These are phyloP conservation scores for Nymphalis polychloros DNA, from an alignment of 2,888 invertebrate species.

Conservation along the genomic window DNA sequence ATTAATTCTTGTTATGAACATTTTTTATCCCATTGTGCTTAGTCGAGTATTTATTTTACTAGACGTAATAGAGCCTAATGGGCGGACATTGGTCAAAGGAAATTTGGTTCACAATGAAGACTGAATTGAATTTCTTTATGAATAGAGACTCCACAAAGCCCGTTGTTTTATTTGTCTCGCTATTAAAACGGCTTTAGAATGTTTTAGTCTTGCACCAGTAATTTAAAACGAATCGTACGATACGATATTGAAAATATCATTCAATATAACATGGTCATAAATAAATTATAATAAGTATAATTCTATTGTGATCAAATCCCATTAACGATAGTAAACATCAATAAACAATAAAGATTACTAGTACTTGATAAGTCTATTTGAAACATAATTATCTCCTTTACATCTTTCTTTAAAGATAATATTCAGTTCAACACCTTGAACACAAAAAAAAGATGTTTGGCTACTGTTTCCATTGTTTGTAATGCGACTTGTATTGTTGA, in stretches of 20 bases:
- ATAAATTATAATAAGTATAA: conserved; percentile 11
- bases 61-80: conserved; percentile 65
- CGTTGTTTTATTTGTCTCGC: conserved; percentile 31
- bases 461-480: conserved; percentile 70
- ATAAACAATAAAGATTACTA: conserved; percentile 58
- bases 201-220: background rate
- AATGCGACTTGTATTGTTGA: conserved; percentile 68
- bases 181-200: conserved; percentile 23
- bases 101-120: conserved; percentile 46
- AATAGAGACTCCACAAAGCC: conserved; percentile 31
- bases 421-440: conserved; percentile 47
- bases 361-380: conserved; percentile 59
- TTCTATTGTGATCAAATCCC: conserved; percentile 13
- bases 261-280: background rate
- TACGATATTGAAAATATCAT: background rate
- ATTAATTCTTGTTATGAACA: conserved; percentile 80
- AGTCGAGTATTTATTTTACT: conserved; percentile 71
- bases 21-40: conserved; percentile 76
- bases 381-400: conserved; percentile 61
- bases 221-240: background rate
- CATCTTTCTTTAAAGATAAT: conserved; percentile 60
- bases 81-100: conserved; percentile 76
- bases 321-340: conserved; percentile 30
- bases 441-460: conserved; percentile 54
- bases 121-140: conserved; percentile 42